Percentiles rank a stretch among this genome's conserved stretches.
phyloP scores from a whole-genome alignment of 2,113 vertebrate species.

The Caranx melampygus region DNA sequence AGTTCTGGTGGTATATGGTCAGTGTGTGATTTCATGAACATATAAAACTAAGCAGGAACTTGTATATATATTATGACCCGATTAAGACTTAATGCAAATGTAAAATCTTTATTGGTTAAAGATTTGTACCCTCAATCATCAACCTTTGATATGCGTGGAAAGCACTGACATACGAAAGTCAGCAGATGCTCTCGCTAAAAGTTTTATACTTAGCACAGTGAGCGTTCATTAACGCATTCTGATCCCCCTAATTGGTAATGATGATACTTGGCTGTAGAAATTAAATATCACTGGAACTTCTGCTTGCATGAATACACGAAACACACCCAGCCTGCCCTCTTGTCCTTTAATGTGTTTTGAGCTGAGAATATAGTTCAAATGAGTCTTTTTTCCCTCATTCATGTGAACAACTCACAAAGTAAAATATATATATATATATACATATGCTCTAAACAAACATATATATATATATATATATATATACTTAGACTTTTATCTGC shows the following conservation, averaged over 20 bases:
- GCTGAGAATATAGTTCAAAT: not conserved
- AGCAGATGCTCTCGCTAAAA: constrained; percentile 38
- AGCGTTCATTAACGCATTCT: constrained; percentile 33
- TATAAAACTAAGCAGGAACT: not conserved
- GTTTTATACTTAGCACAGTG: constrained; percentile 41
- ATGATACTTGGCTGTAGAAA: constrained; percentile 11
- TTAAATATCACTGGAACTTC: constrained; percentile 28
- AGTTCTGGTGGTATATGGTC: not conserved
- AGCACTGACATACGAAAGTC: constrained; percentile 28
- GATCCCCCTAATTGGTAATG: not conserved
- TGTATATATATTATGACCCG: not conserved
- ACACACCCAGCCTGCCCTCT: not conserved
- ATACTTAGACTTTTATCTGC: constrained; percentile 5
- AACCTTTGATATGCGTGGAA: constrained; percentile 6
- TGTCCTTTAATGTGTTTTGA: constrained; percentile 9
- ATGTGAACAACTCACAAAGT: not conserved
- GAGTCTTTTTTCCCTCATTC: not conserved
- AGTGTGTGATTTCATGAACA: not conserved
- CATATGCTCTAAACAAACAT: no score
- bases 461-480: no score
- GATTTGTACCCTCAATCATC: constrained; percentile 11
- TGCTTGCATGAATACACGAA: constrained; percentile 9
- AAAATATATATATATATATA: not conserved
- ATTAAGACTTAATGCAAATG: constrained; percentile 3
- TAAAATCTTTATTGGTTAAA: not conserved